Percentiles rank a stretch among this genome's conserved stretches.
Conservation (phyloP, 1,140 invertebrate species). For the Condylostylus longicornis region DNA sequence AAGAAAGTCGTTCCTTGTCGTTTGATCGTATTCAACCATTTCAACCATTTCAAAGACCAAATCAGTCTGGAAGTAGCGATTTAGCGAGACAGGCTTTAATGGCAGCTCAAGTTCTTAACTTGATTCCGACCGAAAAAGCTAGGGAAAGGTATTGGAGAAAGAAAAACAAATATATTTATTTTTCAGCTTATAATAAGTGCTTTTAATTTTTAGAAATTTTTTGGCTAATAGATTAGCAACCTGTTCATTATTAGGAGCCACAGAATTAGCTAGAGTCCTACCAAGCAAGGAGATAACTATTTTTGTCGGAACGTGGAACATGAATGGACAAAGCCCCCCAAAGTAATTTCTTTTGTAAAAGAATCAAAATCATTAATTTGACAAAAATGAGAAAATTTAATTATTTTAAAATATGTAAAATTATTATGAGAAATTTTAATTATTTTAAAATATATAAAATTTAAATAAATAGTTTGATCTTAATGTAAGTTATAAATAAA, state of each 20-base stretch:
- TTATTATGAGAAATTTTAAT: too few relatives aligned
- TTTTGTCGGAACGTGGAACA: constrained; percentile 92
- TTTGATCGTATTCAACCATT: constrained; percentile 25
- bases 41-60: neutral
- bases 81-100: constrained; percentile 51
- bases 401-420: too few relatives aligned
- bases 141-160: constrained; percentile 58
- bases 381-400: neutral
- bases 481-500: too few relatives aligned
- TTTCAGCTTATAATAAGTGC: neutral
- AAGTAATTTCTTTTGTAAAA: constrained; percentile 35
- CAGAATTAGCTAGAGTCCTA: constrained; percentile 72
- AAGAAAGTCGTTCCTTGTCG: constrained; percentile 23
- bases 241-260: constrained; percentile 61
- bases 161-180: constrained; percentile 1
- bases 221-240: constrained; percentile 61
- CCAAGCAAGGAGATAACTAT: constrained; percentile 70
- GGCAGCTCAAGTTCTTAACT: constrained; percentile 59
- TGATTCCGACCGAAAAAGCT: constrained; percentile 63
- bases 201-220: constrained; percentile 44
- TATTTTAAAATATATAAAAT: too few relatives aligned
- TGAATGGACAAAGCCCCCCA: constrained; percentile 71
- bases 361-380: constrained; percentile 6
- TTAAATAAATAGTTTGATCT: too few relatives aligned
- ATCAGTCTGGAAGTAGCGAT: constrained; percentile 2